Evolutionary conservation across 2,113 vertebrate genomes (phyloP), one percentile per base, ranked within the genome.

Genomic region (Oplegnathus fasciatus): DNA sequence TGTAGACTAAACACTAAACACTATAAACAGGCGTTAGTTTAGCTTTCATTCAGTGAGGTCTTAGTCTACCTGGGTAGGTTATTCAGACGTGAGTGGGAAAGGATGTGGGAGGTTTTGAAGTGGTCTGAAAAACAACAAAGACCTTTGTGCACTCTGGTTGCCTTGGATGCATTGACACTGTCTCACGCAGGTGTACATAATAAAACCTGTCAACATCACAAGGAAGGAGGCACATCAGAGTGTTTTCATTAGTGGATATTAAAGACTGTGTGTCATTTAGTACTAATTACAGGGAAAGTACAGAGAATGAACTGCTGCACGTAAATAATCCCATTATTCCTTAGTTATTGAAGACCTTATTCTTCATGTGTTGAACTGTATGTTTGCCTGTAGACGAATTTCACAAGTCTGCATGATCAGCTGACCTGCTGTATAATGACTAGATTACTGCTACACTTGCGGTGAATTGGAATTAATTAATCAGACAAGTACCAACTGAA

Each of bases 1-100:
- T 80, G 46, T 17, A 57, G 64, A 75, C 34, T 64, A 55, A 70
- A 85, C 46, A 79, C 52, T 50, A 24, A 14, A 2, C 34, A 13
- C 72, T 62, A n/a, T n/a, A n/a, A n/a, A n/a, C 48, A 22, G 65
- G 11, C 6, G n/a, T 67, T n/a, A 44, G 14, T 24, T 40, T 66
- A n/a, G 42, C 28, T 11, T 55, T 3, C 37, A 24, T 58, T 50
- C 46, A 52, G 48, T 37, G 34, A 17, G 52, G 30, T 57, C 20
- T 57, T 64, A 14, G 32, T 48, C 28, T 60, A 14, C 6, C 3
- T 73, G 9, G 18, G 8, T 52, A 50, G 20, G 15, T 50, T 54
- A 22, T 69, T 72, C 30, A 50, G 10, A 44, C 24, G 22, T 58
- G 67, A 66, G 9, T 40, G 48, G 3, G 26, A 28, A 24, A 17